A percentile compares a stretch with the other conserved stretches of the same genome.
These are phyloP conservation scores for Agonum fuliginosum DNA, from an alignment of 2,888 invertebrate genomes.

Conservation along the genomic window DNA sequence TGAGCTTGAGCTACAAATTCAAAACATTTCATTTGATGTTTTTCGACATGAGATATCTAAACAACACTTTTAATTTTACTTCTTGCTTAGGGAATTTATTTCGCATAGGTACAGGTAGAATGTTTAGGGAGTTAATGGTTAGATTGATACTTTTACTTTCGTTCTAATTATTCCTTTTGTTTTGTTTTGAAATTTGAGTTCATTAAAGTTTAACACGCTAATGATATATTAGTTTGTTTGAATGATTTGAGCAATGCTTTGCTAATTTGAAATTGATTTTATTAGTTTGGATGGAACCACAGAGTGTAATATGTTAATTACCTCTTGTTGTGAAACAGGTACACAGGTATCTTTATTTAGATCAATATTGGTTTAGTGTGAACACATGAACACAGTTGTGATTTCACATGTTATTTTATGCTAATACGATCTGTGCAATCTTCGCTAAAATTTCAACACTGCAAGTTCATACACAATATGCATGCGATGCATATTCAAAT, in stretches of 20 bases:
- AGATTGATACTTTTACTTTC: too few relatives aligned
- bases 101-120: too few relatives aligned
- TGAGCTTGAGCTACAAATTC: too few relatives aligned
- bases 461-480: neutral
- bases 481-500: conserved; percentile 25
- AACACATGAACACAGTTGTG: conserved; percentile 11
- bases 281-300: conserved; percentile 3
- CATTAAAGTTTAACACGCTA: too few relatives aligned
- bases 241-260: neutral
- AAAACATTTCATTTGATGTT: too few relatives aligned
- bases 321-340: conserved; percentile 24
- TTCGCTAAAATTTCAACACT: conserved; percentile 21
- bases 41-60: too few relatives aligned
- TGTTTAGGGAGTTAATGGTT: too few relatives aligned
- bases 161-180: too few relatives aligned
- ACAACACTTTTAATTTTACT: too few relatives aligned
- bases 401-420: conserved; percentile 45
- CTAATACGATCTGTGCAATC: conserved; percentile 34
- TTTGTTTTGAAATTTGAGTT: too few relatives aligned
- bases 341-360: conserved; percentile 35
- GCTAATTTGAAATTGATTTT: conserved; percentile 39
- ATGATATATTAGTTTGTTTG: too few relatives aligned
- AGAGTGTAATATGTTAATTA: conserved; percentile 22
- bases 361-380: conserved; percentile 43
- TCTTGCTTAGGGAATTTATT: too few relatives aligned